Base-by-base conservation (phyloP, 2,888 invertebrate genomes). In the Dasypogon diadema region DNA sequence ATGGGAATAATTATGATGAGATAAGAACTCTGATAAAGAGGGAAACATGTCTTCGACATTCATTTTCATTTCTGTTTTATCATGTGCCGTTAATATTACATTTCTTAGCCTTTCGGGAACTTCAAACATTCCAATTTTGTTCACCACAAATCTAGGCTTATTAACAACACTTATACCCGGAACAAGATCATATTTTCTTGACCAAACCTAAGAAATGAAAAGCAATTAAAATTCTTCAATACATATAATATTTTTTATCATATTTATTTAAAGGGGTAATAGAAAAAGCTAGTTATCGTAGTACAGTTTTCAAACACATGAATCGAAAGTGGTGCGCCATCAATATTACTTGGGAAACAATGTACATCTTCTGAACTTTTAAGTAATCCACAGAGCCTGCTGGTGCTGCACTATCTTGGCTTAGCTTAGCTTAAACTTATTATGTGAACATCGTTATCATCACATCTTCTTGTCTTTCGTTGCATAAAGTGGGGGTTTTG, bases 1-100 rank as follows among this genome's bases (percentile, higher is more conserved):
- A 65, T 90, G 88, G 77, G 87, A 87, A 81, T 95, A 96, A 79
- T 90, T 92, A 5, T 84, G 79, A 2, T 88, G 86, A 68, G 85
- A 87, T 3, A 93, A 82, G 80, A 84, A 84, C 65, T 87, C 86
- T 77, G 82, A 81, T 4, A 93, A 82, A 79, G 86, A 88, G 5
- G 91, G 90, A 80, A 90, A 87, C 37, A 85, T 81, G 0, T 82
- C 81, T 79, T 87, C 87, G 42, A 91, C 81, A 63, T 84, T 84
- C 0, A 83, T 79, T 26, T 88, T 80, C 78, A 87, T 85, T 3
- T 89, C 87, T 30, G 81, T 77, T 2, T 82, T 82, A 34, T 85
- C 82, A 6, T 85, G 82, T 2, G 87, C 84, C 77, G 86, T 85
- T 54, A 89, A 80, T 12, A 89, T 83, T 2, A 85, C 83, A 22